These are phyloP conservation scores for Agapornis roseicollis DNA, from an alignment of 2,113 vertebrate species.

Conservation along the genomic window DNA sequence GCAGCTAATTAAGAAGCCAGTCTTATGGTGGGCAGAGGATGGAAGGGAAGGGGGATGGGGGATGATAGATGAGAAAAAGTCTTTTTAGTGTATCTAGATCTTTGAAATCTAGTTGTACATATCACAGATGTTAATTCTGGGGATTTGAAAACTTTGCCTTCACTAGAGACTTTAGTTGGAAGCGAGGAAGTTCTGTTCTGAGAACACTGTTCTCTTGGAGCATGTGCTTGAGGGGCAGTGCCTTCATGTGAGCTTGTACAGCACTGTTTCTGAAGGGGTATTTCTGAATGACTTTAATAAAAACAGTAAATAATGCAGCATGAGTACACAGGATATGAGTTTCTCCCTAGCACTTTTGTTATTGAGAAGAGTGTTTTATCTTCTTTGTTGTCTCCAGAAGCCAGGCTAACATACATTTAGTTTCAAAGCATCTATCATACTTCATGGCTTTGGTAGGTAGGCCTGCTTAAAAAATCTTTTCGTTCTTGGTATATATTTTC, in stretches of 20 bases:
- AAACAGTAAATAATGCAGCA: conserved; percentile 16
- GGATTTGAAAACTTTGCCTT: not conserved
- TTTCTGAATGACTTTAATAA: conserved; percentile 25
- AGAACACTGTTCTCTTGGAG: not conserved
- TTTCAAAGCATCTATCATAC: not conserved
- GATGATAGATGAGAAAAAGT: not conserved
- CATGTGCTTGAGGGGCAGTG: not conserved
- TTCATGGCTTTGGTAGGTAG: conserved; percentile 4
- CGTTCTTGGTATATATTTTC: not conserved
- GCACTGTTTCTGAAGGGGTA: not conserved
- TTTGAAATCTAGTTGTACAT: not conserved
- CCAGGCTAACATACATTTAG: not conserved
- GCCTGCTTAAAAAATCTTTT: not conserved
- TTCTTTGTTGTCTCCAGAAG: not conserved
- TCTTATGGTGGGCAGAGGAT: not conserved
- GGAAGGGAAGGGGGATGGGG: not conserved
- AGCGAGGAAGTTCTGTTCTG: not conserved
- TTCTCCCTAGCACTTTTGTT: conserved; percentile 1
- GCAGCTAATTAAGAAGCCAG: not conserved
- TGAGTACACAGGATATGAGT: not conserved
- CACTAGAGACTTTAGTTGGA: not conserved
- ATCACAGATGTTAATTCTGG: not conserved
- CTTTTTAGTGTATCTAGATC: not conserved
- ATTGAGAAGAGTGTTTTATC: conserved; percentile 14
- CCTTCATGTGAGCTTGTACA: not conserved